phyloP scores from a whole-genome alignment of 2,797 vertebrate species.

The Enoplosus armatus region DNA sequence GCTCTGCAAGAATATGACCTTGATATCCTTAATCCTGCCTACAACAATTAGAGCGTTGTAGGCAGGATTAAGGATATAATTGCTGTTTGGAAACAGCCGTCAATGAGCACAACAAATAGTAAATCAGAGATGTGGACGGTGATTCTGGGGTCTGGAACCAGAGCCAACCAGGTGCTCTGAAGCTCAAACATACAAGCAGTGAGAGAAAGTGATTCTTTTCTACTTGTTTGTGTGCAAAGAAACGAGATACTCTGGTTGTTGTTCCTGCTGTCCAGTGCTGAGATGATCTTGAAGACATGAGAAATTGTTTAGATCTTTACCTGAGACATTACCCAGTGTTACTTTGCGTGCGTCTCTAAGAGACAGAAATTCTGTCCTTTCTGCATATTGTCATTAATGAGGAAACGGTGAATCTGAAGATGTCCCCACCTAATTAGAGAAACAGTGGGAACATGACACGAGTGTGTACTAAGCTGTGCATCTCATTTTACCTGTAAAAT shows the following conservation, averaged over 20 bases:
- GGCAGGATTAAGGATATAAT: no score
- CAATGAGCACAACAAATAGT: background rate
- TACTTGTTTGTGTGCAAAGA: background rate
- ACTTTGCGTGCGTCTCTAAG: constrained; percentile 12
- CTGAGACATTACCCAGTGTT: background rate
- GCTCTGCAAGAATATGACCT: background rate
- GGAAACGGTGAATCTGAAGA: constrained; percentile 33
- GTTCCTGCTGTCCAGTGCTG: background rate
- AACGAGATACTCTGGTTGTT: background rate
- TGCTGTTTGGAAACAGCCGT: background rate
- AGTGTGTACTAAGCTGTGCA: background rate
- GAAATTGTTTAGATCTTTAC: background rate
- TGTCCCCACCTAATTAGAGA: constrained; percentile 15
- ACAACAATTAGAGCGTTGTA: no score
- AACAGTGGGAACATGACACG: constrained; percentile 21
- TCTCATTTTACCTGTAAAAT: constrained; percentile 39
- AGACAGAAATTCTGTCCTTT: background rate
- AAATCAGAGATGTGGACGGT: background rate
- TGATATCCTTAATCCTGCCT: background rate
- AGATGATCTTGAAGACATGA: background rate
- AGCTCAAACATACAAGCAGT: no score
- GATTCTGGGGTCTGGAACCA: background rate
- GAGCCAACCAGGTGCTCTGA: background rate
- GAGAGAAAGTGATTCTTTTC: no score
- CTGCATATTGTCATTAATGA: constrained; percentile 11